Conservation (phyloP, 2,888 invertebrate genomes). For the Stomorhina lunata region DNA sequence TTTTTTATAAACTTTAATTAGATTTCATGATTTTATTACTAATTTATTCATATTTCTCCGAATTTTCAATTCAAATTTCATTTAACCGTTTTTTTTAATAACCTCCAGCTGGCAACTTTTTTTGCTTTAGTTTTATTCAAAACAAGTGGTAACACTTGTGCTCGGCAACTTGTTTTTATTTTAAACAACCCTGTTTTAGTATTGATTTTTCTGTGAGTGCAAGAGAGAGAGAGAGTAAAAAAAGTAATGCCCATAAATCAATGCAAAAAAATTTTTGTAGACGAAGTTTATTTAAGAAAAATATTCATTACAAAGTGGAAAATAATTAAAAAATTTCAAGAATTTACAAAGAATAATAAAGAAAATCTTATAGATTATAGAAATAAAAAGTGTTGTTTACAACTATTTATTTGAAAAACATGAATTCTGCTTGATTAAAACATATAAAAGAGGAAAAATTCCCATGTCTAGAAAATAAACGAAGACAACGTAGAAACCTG, state of each 20-base stretch:
- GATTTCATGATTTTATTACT: not conserved
- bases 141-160: slow-evolving; percentile 18
- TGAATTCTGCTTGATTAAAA: not conserved
- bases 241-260: slow-evolving; percentile 56
- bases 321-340: slow-evolving; percentile 24
- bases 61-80: not conserved
- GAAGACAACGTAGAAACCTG: not conserved
- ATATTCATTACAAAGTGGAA: slow-evolving; percentile 11
- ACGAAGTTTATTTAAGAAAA: slow-evolving; percentile 42
- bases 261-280: slow-evolving; percentile 45
- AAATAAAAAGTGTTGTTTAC: not conserved
- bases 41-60: not conserved
- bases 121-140: not conserved
- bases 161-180: not conserved
- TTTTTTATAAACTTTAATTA: not conserved
- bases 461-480: slow-evolving; percentile 36
- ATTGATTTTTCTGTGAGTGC: slow-evolving; percentile 31
- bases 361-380: not conserved
- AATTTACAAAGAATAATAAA: not conserved
- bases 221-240: not conserved
- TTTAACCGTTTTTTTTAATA: not conserved
- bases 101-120: not conserved
- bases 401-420: not conserved
- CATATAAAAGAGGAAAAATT: slow-evolving; percentile 12
- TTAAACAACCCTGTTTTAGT: slow-evolving; percentile 37